Evolutionary conservation across 2,113 vertebrate species (phyloP), one percentile per base, ranked within the genome.

Genomic region (Elachura formosa): DNA sequence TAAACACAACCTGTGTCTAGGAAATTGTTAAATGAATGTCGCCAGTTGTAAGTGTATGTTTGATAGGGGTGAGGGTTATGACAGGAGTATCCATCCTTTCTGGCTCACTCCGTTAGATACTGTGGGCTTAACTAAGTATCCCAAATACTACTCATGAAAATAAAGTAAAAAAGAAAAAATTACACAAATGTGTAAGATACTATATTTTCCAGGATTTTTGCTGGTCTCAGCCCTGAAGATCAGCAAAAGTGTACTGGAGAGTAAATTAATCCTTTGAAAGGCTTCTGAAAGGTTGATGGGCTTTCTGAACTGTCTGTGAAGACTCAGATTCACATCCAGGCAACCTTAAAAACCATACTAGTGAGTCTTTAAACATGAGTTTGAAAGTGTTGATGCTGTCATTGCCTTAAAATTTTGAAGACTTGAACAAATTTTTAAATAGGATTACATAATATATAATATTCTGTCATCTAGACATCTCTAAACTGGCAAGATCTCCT

Each of bases 31-130:
- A 68, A 12, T 6, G 33, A 59, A 8, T 1, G 3, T 11, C 11
- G 0, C 11, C 34, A 63, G 11, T 10, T 26, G 2, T 51, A 31
- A 18, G 1, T 10, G 2, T 34, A 14, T 16, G 73, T 41, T 40
- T 72, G 9, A 5, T 29, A 22, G 4, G 0, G 2, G 2, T 75
- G 26, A 19, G 9, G 15, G 14, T 49, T 59, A 25, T 34, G 8
- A n/a, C 11, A 21, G 8, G 21, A 6, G 2, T 13, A 33, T n/a
- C n/a, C 1, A 1, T 25, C 24, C 18, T 6, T 73, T 69, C 46
- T 69, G 46, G 4, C 18, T 77, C 16, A 48, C 17, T 52, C 61
- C 25, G 11, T 29, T 67, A 59, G 21, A 11, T 26, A 9, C 20
- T 26, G 20, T 10, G 21, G 17, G 33, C 18, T 52, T 78, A 11